A percentile compares a stretch with the other conserved stretches of the same genome.
Conservation (phyloP, 2,888 invertebrate genomes). For the Hypena proboscidalis region DNA sequence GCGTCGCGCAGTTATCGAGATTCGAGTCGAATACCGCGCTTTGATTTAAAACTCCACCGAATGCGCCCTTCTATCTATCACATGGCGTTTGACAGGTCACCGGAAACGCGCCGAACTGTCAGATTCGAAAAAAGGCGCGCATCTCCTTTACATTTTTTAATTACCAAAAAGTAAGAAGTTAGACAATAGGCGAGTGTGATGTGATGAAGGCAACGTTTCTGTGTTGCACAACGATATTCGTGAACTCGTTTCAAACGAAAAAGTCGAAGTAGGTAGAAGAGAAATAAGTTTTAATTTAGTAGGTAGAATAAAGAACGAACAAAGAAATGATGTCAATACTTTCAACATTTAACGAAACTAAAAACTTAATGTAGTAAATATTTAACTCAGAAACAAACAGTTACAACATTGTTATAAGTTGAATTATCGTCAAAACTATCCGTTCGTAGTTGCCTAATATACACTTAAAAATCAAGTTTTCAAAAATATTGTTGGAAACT, state of each 20-base stretch:
- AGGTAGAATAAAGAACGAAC: conserved; percentile 17
- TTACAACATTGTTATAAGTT: neutral
- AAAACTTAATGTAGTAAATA: neutral
- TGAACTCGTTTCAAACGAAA: conserved; percentile 1
- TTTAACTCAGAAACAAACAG: neutral
- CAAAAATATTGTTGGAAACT: conserved; percentile 14
- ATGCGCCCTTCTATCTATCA: conserved; percentile 85
- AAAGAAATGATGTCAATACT: conserved; percentile 7
- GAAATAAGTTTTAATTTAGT: conserved; percentile 5
- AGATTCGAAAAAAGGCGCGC: conserved; percentile 81
- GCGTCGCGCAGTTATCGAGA: conserved; percentile 77
- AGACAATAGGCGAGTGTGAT: conserved; percentile 29
- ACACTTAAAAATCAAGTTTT: no score
- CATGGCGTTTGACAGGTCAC: conserved; percentile 85
- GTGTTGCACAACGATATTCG: conserved; percentile 44
- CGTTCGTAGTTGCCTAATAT: neutral
- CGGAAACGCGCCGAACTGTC: conserved; percentile 79
- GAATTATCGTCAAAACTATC: neutral
- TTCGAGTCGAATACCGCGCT: conserved; percentile 76
- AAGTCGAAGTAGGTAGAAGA: conserved; percentile 9
- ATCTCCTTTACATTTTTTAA: conserved; percentile 49
- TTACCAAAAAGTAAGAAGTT: conserved; percentile 26
- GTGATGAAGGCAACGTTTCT: conserved; percentile 38
- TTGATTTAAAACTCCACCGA: conserved; percentile 82
- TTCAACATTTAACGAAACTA: neutral